Percentiles rank a stretch among this genome's conserved stretches.
phyloP scores from a whole-genome alignment of 1,140 invertebrate species.

The Drosophila malerkotliana region DNA sequence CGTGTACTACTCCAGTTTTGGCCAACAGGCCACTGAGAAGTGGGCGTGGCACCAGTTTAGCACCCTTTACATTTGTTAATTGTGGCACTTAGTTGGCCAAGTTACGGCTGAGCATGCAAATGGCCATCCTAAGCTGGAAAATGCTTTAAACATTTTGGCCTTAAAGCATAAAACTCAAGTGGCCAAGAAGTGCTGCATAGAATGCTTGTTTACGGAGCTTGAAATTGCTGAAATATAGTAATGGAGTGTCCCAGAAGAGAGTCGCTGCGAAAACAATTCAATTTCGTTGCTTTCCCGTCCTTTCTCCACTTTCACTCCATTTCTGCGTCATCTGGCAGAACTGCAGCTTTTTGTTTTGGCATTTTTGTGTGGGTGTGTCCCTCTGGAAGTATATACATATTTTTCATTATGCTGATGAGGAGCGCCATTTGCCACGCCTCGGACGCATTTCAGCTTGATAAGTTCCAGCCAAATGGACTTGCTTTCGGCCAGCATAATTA shows the following conservation, averaged over 20 bases:
- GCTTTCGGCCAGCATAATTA: constrained; percentile 21
- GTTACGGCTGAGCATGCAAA: constrained; percentile 28
- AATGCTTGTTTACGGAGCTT: constrained; percentile 43
- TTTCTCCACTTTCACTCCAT: neutral
- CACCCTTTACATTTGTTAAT: constrained; percentile 49
- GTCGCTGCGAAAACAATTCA: constrained; percentile 50
- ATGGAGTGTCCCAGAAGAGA: constrained; percentile 15
- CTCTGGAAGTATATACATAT: constrained; percentile 16
- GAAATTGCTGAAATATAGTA: constrained; percentile 45
- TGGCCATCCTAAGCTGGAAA: neutral
- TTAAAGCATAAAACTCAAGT: constrained; percentile 25
- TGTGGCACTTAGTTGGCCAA: constrained; percentile 43
- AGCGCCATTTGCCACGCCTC: constrained; percentile 22
- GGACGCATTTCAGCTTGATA: constrained; percentile 17
- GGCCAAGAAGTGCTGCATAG: constrained; percentile 43
- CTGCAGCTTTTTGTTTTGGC: constrained; percentile 32
- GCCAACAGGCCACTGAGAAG: constrained; percentile 20
- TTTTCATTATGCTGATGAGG: constrained; percentile 72
- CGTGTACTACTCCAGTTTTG: constrained; percentile 48
- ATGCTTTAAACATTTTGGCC: constrained; percentile 8
- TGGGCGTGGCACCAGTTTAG: constrained; percentile 39
- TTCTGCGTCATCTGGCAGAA: constrained; percentile 31
- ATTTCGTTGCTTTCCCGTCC: constrained; percentile 32
- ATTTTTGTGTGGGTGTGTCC: constrained; percentile 24
- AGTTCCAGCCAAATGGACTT: constrained; percentile 6